These are phyloP conservation scores for Microtus ochrogaster DNA, from an alignment of 2,113 vertebrate species.

Conservation along the genomic window DNA sequence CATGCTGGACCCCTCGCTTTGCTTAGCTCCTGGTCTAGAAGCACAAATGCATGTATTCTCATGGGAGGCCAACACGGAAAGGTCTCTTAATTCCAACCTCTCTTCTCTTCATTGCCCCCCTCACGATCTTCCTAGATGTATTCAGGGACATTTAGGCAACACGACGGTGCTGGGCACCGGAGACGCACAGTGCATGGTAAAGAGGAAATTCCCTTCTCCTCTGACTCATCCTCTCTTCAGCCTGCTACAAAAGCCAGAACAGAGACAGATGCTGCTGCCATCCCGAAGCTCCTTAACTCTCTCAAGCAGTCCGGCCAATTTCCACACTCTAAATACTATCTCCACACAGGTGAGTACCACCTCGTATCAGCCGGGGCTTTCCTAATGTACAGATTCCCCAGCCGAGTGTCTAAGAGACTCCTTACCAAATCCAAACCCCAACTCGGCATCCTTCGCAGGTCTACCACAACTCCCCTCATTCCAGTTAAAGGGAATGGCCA, in stretches of 20 bases:
- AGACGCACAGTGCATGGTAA: not conserved
- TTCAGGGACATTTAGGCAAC: not conserved
- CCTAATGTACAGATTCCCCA: not conserved
- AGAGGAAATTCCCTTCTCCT: not conserved
- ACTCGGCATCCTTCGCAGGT: not conserved
- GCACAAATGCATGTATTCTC: not conserved
- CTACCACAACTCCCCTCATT: not conserved
- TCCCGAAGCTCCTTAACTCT: not conserved
- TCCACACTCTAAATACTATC: not conserved
- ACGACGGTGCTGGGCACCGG: not conserved
- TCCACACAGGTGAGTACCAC: not conserved
- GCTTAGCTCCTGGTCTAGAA: constrained; percentile 10
- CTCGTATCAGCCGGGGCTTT: not conserved
- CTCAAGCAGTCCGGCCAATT: not conserved
- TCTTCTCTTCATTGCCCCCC: not conserved
- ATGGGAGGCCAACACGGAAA: not conserved
- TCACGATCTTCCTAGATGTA: not conserved
- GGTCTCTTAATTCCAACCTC: not conserved
- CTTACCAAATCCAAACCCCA: not conserved
- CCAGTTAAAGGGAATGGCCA: not conserved
- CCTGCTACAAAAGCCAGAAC: not conserved
- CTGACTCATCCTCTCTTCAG: not conserved
- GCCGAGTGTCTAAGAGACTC: not conserved
- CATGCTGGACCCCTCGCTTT: not conserved
- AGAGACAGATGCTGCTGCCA: not conserved